Percentiles rank a stretch among this genome's conserved stretches.
Evolutionary conservation across 1,140 invertebrate genomes (phyloP).

Genomic region (Streblospio benedicti): DNA sequence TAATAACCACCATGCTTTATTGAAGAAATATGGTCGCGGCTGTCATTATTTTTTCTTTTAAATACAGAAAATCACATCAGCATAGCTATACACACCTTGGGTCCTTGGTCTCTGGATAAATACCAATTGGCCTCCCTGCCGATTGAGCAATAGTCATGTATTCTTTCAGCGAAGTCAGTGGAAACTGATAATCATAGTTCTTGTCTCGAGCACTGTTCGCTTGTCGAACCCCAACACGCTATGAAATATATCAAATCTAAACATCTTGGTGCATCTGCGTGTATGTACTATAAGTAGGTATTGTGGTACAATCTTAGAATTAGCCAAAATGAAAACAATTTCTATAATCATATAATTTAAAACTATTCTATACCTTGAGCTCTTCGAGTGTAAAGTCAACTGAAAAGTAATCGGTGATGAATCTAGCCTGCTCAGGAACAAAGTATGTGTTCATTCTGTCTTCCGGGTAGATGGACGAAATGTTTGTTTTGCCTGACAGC

Average conservation of each 20-base stretch:
- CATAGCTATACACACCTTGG: no score
- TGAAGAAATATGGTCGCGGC: no score
- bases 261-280: no score
- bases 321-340: no score
- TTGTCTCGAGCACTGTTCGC: neutral
- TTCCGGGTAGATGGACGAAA: slow-evolving; percentile 11
- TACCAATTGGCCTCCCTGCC: neutral
- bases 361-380: no score
- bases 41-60: no score
- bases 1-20: no score
- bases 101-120: slow-evolving; percentile 8
- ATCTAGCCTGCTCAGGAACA: neutral
- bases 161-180: neutral
- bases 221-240: slow-evolving; percentile 1
- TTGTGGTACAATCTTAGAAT: no score
- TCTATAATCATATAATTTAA: no score
- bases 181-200: neutral
- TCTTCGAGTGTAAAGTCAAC: slow-evolving; percentile 21
- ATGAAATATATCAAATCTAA: no score
- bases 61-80: no score
- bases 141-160: neutral
- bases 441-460: slow-evolving; percentile 7
- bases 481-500: slow-evolving; percentile 22
- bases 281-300: no score
- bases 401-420: slow-evolving; percentile 22